Evolutionary conservation across 2,888 invertebrate species (phyloP), one percentile per base, ranked within the genome.

Genomic region (Ectobius pallidus): DNA sequence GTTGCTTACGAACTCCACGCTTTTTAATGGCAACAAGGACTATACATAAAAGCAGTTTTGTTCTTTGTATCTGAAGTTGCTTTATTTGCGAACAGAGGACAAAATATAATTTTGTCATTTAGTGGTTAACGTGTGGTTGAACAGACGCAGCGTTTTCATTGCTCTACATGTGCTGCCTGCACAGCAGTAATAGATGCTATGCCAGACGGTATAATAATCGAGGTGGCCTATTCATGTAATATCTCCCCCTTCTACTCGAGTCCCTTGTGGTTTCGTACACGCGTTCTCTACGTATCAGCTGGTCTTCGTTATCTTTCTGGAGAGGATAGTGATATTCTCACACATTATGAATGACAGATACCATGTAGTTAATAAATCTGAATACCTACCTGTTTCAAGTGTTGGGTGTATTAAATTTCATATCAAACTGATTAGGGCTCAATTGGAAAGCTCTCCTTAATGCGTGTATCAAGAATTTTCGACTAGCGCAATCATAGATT

Each of bases 151-250:
- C 52, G 6, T 20, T n/a, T n/a, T 9, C 2, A 20, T 22, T 52
- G 20, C 14, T 22, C 52, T 52, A 52, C 52, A 52, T 25, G 52
- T 22, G 52, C 11, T 49, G 49, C 49, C n/a, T 49, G 49, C 49
- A 18, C 49, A 1, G 14, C n/a, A n/a, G n/a, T n/a, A 18, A 22
- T 52, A 14, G 7, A 25, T 22, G 52, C 52, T n/a, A 58, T n/a
- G 58, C 30, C 58, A 58, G 58, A 32, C 58, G 22, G 30, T n/a
- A 58, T 25, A 58, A 58, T 58, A 30, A 58, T 58, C 30, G 58
- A 1, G 58, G 58, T 30, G n/a, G n/a, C n/a, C n/a, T n/a, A 58
- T 27, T 58, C 52, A 52, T 22, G 18, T 20, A 46, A 20, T 16
- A 7, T 14, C 52, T 52, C 52, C 52, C n/a, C n/a, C n/a, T n/a